These are phyloP conservation scores for Stegastes partitus DNA, from an alignment of 2,113 vertebrate genomes.

Conservation along the genomic window DNA sequence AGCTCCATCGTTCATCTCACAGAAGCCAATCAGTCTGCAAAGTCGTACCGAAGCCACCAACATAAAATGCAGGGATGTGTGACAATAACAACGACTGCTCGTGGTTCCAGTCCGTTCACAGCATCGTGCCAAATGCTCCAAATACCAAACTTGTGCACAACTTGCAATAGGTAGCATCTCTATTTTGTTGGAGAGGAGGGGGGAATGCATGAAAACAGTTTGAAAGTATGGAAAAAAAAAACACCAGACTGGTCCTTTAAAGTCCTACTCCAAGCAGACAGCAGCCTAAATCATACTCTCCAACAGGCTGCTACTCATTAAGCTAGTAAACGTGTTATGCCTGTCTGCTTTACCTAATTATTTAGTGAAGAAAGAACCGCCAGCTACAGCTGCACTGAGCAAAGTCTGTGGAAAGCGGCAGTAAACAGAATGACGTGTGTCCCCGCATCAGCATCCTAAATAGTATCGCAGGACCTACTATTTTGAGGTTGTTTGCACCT, in stretches of 20 bases:
- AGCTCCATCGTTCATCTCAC: background rate
- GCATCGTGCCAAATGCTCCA: background rate
- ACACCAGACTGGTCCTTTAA: background rate
- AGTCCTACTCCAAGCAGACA: background rate
- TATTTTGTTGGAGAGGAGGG: too few relatives aligned
- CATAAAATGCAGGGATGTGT: background rate
- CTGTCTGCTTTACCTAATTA: background rate
- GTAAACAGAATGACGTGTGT: constrained; percentile 26
- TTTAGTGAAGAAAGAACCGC: background rate
- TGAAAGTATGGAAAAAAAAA: background rate
- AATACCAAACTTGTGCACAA: background rate
- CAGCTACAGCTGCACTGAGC: background rate
- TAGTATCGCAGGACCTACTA: background rate
- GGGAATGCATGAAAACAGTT: too few relatives aligned
- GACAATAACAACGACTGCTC: background rate
- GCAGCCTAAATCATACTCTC: constrained; percentile 12
- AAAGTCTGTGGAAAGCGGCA: background rate
- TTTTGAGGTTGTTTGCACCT: background rate
- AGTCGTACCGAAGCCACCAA: background rate
- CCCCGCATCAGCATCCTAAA: background rate
- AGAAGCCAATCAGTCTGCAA: background rate
- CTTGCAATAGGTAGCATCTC: background rate
- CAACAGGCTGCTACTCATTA: background rate
- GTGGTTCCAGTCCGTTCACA: background rate
- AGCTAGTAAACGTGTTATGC: constrained; percentile 3